Conservation (phyloP, 1,140 invertebrate species). For the Drosophila novamexicana region DNA sequence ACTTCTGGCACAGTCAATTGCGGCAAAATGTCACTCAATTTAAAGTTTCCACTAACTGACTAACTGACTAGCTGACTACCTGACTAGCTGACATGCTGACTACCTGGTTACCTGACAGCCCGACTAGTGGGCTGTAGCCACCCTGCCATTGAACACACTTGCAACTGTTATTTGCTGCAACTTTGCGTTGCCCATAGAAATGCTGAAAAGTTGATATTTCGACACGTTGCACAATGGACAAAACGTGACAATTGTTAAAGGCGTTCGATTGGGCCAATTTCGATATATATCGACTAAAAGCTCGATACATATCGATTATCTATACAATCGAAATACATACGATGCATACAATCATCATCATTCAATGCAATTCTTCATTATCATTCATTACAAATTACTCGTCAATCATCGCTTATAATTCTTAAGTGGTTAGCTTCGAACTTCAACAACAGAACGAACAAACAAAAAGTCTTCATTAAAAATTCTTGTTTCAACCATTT, state of each 20-base stretch:
- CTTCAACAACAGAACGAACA: too few species aligned
- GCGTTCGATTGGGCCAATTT: neutral
- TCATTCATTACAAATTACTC: too few species aligned
- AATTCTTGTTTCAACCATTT: too few species aligned
- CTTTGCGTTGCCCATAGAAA: conserved; percentile 58
- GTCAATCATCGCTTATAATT: too few species aligned
- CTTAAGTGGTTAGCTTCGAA: too few species aligned
- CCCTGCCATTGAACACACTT: conserved; percentile 46
- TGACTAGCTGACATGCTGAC: conserved; percentile 5
- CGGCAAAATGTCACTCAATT: conserved; percentile 79
- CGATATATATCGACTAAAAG: too few species aligned
- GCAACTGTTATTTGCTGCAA: conserved; percentile 69
- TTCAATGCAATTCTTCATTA: neutral
- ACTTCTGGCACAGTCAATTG: conserved; percentile 69
- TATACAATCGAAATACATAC: neutral
- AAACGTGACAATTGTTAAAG: neutral
- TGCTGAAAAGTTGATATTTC: conserved; percentile 17
- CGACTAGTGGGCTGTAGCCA: neutral
- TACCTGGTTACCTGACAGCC: conserved; percentile 3
- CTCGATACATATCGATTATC: too few species aligned
- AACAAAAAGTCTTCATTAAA: too few species aligned
- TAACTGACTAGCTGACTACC: conserved; percentile 37
- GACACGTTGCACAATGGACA: conserved; percentile 12
- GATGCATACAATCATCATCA: neutral
- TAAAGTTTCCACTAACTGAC: conserved; percentile 65